Evolutionary conservation across 2,797 vertebrate genomes (phyloP).

Genomic region (Ispidina picta): DNA sequence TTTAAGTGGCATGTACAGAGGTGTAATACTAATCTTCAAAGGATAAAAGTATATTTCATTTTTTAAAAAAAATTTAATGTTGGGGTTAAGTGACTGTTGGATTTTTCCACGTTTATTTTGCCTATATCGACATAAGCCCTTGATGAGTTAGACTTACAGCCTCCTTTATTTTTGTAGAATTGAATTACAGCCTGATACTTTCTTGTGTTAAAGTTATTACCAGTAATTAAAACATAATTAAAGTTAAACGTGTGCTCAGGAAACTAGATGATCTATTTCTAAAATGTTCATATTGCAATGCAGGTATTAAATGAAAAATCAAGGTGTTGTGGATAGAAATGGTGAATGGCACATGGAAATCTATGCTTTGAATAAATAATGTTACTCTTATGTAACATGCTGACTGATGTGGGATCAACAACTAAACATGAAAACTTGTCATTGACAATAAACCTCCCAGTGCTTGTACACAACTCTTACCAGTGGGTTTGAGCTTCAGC

Average conservation of each 20-base stretch:
- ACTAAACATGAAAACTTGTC: slow-evolving; percentile 16
- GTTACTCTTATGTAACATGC: slow-evolving; percentile 50
- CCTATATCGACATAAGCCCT: not conserved
- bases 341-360: slow-evolving; percentile 12
- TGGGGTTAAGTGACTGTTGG: not conserved
- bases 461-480: not conserved
- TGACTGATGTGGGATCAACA: slow-evolving; percentile 53
- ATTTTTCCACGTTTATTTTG: not conserved
- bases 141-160: not conserved
- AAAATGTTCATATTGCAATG: not conserved
- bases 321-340: not conserved
- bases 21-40: not conserved
- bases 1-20: not conserved
- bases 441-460: not conserved
- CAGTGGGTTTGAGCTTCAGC: slow-evolving; percentile 9
- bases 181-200: not conserved
- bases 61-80: not conserved
- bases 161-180: not conserved
- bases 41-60: not conserved
- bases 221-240: not conserved
- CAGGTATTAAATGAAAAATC: not conserved
- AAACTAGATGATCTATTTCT: not conserved
- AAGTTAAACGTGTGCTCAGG: not conserved
- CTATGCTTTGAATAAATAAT: slow-evolving; percentile 55
- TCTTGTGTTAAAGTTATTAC: not conserved